These are phyloP conservation scores for Thinocorus orbignyianus DNA, from an alignment of 2,113 vertebrate genomes.

Conservation along the genomic window DNA sequence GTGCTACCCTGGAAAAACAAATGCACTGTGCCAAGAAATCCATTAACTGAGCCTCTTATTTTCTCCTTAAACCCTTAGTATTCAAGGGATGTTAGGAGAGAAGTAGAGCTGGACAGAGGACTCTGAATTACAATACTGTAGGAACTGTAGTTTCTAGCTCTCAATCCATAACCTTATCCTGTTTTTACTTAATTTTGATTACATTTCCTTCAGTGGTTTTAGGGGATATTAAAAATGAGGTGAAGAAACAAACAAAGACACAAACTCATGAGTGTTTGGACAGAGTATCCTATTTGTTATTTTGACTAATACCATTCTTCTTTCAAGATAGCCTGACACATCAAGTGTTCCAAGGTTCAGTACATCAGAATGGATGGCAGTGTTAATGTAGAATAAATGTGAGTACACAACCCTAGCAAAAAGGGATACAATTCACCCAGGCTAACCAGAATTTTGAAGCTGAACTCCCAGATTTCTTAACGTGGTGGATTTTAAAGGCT, in stretches of 20 bases:
- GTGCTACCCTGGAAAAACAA: neutral
- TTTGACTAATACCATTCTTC: neutral
- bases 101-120: neutral
- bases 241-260: neutral
- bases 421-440: neutral
- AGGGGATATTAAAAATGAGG: neutral
- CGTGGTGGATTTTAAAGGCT: neutral
- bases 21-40: neutral
- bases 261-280: neutral
- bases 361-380: neutral
- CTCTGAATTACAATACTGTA: neutral
- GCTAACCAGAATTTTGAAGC: neutral
- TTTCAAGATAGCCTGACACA: neutral
- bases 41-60: neutral
- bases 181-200: neutral
- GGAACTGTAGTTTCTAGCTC: neutral
- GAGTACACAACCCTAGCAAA: neutral
- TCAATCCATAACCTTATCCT: neutral
- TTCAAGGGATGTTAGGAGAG: neutral
- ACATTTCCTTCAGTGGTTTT: neutral
- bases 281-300: neutral
- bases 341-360: neutral
- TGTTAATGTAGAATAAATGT: neutral
- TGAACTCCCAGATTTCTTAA: neutral
- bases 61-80: neutral